phyloP scores from a whole-genome alignment of 2,797 vertebrate species.

The Squalus acanthias region DNA sequence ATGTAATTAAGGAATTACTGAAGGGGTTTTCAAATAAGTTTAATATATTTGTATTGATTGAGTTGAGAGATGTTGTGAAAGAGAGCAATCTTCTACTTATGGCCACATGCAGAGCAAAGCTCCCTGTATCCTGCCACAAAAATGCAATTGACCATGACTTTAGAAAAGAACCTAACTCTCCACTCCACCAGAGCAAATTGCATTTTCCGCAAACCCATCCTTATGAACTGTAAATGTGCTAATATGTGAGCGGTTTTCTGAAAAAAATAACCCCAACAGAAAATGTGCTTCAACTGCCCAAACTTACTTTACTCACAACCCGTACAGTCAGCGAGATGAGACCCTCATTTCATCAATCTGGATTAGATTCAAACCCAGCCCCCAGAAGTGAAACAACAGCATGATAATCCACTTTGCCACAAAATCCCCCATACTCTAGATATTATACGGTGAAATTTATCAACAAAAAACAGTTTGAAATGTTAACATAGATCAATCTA shows the following conservation, averaged over 20 bases:
- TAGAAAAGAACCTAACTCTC: not conserved
- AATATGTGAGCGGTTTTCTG: not conserved
- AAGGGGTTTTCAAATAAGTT: not conserved
- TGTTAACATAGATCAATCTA: not conserved
- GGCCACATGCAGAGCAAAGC: not conserved
- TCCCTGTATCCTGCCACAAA: not conserved
- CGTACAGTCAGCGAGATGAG: not conserved
- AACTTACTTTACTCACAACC: not conserved
- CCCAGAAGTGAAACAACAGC: not conserved
- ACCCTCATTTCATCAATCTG: not conserved
- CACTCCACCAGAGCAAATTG: not conserved
- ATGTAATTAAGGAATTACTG: not conserved
- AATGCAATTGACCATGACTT: not conserved
- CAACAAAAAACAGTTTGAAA: not conserved
- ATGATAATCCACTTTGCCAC: not conserved
- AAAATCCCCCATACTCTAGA: not conserved
- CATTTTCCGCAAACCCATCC: not conserved
- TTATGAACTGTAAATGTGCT: not conserved
- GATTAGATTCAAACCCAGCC: not conserved
- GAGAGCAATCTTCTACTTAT: not conserved
- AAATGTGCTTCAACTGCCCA: not conserved
- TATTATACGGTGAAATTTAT: not conserved
- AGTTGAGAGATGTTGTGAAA: not conserved
- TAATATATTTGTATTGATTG: not conserved
- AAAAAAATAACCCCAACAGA: not conserved